A percentile compares a stretch with the other conserved stretches of the same genome.
These are phyloP conservation scores for Aspidiotus destructor DNA, from an alignment of 2,888 invertebrate genomes.

Conservation along the genomic window DNA sequence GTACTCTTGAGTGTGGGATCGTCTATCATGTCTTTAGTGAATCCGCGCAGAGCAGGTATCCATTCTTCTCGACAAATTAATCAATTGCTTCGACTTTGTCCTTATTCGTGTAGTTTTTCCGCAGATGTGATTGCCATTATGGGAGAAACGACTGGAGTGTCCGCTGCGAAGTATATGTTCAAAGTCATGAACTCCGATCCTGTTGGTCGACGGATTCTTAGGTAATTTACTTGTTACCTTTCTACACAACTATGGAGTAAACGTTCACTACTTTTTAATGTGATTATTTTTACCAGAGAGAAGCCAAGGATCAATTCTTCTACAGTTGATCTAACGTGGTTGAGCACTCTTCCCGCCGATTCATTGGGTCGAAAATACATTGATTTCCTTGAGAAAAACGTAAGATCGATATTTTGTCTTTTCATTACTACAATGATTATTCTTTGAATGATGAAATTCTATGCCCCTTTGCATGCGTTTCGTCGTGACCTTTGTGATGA, in stretches of 20 bases:
- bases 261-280: too few relatives aligned
- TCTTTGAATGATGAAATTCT: background rate
- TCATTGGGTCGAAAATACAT: slow-evolving; percentile 80
- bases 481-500: background rate
- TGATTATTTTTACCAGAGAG: slow-evolving; percentile 46
- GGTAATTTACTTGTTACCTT: slow-evolving; percentile 34
- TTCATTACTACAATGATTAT: too few relatives aligned
- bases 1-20: slow-evolving; percentile 71
- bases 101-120: slow-evolving; percentile 11
- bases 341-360: slow-evolving; percentile 62
- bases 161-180: slow-evolving; percentile 61
- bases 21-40: slow-evolving; percentile 66
- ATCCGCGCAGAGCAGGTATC: slow-evolving; percentile 54
- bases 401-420: slow-evolving; percentile 41
- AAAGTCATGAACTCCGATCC: slow-evolving; percentile 62
- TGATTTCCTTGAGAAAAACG: slow-evolving; percentile 70
- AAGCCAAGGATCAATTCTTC: slow-evolving; percentile 78
- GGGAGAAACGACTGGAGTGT: slow-evolving; percentile 39
- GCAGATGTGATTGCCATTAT: slow-evolving; percentile 39
- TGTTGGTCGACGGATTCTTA: slow-evolving; percentile 63
- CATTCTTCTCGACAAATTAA: background rate
- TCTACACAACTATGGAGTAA: background rate
- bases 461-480: background rate
- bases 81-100: background rate
- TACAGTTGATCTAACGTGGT: slow-evolving; percentile 63